Conservation (phyloP, 2,797 vertebrate genomes). For the Myotis planiceps region DNA sequence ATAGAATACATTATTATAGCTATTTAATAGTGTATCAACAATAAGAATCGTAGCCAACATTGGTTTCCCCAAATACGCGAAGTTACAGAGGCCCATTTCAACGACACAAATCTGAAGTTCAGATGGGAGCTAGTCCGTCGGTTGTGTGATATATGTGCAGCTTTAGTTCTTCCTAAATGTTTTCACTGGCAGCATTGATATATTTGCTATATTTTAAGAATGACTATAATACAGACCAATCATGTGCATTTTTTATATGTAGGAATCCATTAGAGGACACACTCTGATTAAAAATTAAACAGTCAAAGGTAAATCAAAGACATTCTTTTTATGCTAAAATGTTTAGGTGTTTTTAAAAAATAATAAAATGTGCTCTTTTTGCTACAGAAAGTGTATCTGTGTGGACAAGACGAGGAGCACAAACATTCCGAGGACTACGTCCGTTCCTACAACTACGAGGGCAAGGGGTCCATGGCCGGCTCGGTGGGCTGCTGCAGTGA, state of each 20-base stretch:
- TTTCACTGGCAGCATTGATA: conserved; percentile 80
- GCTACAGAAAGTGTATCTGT: conserved; percentile 90
- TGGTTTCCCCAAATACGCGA: neutral
- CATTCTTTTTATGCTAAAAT: conserved; percentile 88
- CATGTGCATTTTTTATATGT: conserved; percentile 90
- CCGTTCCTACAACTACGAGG: conserved; percentile 92
- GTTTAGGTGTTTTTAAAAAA: conserved; percentile 85
- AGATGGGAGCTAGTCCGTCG: neutral
- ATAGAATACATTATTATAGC: neutral
- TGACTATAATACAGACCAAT: conserved; percentile 88
- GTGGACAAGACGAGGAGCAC: conserved; percentile 88
- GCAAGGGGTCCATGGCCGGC: conserved; percentile 91
- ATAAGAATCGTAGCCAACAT: neutral
- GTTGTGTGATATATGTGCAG: neutral
- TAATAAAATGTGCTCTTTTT: conserved; percentile 79
- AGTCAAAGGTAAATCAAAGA: conserved; percentile 91
- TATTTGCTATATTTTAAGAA: conserved; percentile 85
- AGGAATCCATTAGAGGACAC: conserved; percentile 91
- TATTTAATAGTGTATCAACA: neutral
- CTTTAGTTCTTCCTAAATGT: conserved; percentile 75
- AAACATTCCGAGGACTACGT: conserved; percentile 90
- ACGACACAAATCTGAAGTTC: neutral
- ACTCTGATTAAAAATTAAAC: conserved; percentile 91
- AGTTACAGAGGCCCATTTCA: neutral
- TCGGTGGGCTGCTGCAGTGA: conserved; percentile 96